Conservation (phyloP, 1,140 invertebrate genomes). For the Platorchestia sp. region DNA sequence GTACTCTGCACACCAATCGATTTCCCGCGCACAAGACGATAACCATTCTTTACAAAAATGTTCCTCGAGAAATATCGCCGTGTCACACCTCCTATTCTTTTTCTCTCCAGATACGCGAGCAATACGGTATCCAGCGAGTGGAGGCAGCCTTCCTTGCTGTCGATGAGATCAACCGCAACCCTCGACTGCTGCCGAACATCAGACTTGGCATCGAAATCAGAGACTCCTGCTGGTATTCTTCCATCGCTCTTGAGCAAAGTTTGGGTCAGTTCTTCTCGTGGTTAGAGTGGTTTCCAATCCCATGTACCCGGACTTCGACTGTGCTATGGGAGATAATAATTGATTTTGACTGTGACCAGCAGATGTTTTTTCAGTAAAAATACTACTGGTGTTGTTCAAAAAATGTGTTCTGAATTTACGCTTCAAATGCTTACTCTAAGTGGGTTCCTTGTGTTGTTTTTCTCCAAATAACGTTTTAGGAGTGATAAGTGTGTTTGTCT, state of each 20-base stretch:
- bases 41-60: neutral
- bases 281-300: neutral
- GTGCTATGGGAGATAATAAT: neutral
- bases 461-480: too few species aligned
- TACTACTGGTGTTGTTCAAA: neutral
- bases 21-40: neutral
- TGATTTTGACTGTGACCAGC: neutral
- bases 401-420: too few species aligned
- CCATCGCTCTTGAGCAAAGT: slow-evolving; percentile 83
- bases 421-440: too few species aligned
- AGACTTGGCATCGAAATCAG: slow-evolving; percentile 83
- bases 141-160: slow-evolving; percentile 78
- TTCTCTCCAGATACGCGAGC: slow-evolving; percentile 74
- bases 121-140: slow-evolving; percentile 84
- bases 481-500: too few species aligned
- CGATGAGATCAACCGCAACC: slow-evolving; percentile 74
- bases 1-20: neutral
- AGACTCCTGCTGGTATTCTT: slow-evolving; percentile 86
- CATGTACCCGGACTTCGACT: neutral
- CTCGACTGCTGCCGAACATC: slow-evolving; percentile 74
- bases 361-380: neutral
- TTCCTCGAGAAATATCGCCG: neutral
- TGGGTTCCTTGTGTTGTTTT: too few species aligned
- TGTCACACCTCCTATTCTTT: neutral
- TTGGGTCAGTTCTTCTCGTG: slow-evolving; percentile 70